Evolutionary conservation across 2,888 invertebrate genomes (phyloP), one percentile per base, ranked within the genome.

Genomic region (Tolmerus cingulatus): DNA sequence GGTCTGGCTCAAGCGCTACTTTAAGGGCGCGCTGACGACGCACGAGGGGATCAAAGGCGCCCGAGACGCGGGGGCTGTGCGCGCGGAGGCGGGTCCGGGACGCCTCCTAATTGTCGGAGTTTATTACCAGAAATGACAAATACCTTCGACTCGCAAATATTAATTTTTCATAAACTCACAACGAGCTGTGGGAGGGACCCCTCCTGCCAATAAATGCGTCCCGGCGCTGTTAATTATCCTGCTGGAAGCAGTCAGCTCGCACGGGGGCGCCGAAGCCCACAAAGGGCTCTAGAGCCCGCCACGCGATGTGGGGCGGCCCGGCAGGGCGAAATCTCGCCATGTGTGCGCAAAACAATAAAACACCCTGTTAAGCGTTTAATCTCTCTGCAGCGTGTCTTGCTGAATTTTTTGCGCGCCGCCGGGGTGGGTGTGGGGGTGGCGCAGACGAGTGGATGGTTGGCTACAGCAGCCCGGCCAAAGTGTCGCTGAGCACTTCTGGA

Each of bases 321-420:
- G 46, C 23, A 40, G 79, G 86, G 81, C 78, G 66, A 86, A 88
- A 87, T 87, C 77, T 87, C 88, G 87, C 88, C 88, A 87, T 88
- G 87, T 88, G 88, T 86, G 84, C 81, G 81, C 57, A 87, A 88
- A 88, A 88, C 87, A 88, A 88, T 87, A 88, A 87, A 88, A 88
- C 87, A 87, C 88, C 87, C 88, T 74, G 88, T 88, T 88, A 88
- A 88, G 88, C 88, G 87, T 88, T 88, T 88, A 88, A 88, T 88
- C 88, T 86, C 76, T 81, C 87, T 87, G 86, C 87, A 84, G 82
- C 77, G 86, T 79, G 77, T 78, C 78, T 86, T 86, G 77, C 55
- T 55, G n/a, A 37, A 23, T 51, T 55, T 55, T 79, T 79, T 27
- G 40, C 66, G 23, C 66, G 40, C 51, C 43, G 27, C 34, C 74